Percentiles rank a stretch among this genome's conserved stretches.
phyloP scores from a whole-genome alignment of 2,113 vertebrate species.

The Hemicordylus capensis region DNA sequence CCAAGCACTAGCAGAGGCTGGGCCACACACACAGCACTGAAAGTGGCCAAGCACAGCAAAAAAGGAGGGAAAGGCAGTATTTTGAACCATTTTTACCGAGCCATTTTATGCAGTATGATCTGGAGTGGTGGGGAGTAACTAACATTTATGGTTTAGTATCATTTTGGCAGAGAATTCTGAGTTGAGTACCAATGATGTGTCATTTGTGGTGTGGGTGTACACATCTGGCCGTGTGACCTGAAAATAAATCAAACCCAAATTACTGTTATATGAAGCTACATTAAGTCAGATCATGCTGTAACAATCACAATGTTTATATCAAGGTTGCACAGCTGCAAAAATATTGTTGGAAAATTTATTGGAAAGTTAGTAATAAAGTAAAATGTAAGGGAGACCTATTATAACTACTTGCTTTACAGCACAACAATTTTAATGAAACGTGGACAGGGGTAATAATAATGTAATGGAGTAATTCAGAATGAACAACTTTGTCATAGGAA shows the following conservation, averaged over 20 bases:
- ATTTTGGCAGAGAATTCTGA: conserved; percentile 49
- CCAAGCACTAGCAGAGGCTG: conserved; percentile 34
- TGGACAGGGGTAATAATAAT: background rate
- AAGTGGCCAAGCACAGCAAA: conserved; percentile 25
- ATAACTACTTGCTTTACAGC: background rate
- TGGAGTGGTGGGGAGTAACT: conserved; percentile 54
- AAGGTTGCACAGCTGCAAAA: conserved; percentile 23
- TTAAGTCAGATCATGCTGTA: conserved; percentile 11
- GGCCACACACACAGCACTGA: conserved; percentile 64
- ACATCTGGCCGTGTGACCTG: conserved; percentile 29
- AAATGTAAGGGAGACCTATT: no score
- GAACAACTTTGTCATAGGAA: background rate
- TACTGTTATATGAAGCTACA: conserved; percentile 17
- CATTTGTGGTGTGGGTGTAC: conserved; percentile 57
- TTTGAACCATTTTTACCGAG: conserved; percentile 20
- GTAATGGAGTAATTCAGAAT: background rate
- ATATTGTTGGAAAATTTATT: background rate
- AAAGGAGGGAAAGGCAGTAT: background rate
- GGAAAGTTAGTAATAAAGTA: background rate
- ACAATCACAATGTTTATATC: conserved; percentile 20
- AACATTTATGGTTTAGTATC: conserved; percentile 57
- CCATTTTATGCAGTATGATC: background rate
- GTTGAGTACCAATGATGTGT: conserved; percentile 50
- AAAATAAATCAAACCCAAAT: conserved; percentile 67
- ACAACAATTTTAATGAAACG: background rate